Conservation (phyloP, 1,140 invertebrate species). For the Drosophila triauraria region DNA sequence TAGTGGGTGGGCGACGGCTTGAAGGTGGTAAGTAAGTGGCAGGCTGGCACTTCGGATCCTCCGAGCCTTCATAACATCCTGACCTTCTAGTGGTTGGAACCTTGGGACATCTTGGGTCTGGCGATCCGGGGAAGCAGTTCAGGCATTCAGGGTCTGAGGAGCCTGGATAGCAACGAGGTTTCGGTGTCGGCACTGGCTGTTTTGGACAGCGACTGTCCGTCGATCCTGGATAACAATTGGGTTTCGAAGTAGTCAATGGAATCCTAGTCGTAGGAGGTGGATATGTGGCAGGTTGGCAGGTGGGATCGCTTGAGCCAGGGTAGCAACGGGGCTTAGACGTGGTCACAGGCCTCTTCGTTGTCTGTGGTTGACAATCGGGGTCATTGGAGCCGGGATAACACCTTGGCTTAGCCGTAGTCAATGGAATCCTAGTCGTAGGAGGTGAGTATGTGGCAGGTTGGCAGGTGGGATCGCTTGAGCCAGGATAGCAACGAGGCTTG, state of each 20-base stretch:
- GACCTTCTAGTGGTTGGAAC: constrained; percentile 56
- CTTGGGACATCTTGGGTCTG: constrained; percentile 34
- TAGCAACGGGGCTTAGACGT: constrained; percentile 60
- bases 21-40: constrained; percentile 67
- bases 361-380: constrained; percentile 84
- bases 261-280: constrained; percentile 1
- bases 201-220: constrained; percentile 33
- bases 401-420: constrained; percentile 33
- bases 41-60: constrained; percentile 85
- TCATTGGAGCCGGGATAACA: constrained; percentile 85
- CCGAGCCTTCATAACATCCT: constrained; percentile 80
- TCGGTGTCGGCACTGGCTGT: constrained; percentile 38
- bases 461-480: no score
- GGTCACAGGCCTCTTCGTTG: constrained; percentile 34
- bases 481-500: background rate
- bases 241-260: constrained; percentile 10
- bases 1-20: constrained; percentile 27
- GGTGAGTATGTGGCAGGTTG: no score
- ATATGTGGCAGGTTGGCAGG: constrained; percentile 58
- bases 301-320: constrained; percentile 82
- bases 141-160: constrained; percentile 84
- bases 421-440: no score
- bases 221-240: constrained; percentile 37
- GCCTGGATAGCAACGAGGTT: constrained; percentile 25
- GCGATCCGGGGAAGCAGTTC: constrained; percentile 81